Percentiles rank a stretch among this genome's conserved stretches.
These are phyloP conservation scores for Cerceris ruficornis DNA, from an alignment of 2,888 invertebrate species.

Conservation along the genomic window DNA sequence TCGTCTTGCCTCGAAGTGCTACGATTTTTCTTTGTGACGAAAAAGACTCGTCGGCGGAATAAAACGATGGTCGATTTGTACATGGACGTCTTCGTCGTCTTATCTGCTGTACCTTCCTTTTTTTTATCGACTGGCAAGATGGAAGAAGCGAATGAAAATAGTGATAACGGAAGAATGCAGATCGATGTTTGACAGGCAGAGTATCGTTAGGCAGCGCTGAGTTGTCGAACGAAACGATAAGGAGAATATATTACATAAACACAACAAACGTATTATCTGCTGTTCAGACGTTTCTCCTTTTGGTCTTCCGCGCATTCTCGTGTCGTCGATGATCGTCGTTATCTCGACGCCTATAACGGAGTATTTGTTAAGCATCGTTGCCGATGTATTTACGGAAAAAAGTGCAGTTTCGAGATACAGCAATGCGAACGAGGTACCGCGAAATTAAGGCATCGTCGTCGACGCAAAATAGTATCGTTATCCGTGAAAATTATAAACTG, in stretches of 20 bases:
- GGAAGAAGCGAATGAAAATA: neutral
- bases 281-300: neutral
- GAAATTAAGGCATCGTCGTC: too few species aligned
- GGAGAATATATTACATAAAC: constrained; percentile 16
- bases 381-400: neutral
- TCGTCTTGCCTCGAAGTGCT: constrained; percentile 10
- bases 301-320: neutral
- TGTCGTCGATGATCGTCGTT: neutral
- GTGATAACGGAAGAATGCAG: constrained; percentile 21
- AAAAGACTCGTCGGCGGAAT: neutral
- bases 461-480: too few species aligned
- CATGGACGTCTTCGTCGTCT: neutral
- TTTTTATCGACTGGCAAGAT: neutral
- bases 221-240: constrained; percentile 5
- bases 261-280: constrained; percentile 1
- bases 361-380: neutral
- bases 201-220: neutral
- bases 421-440: too few species aligned
- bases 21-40: neutral
- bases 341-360: neutral
- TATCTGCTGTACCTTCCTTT: neutral
- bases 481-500: too few species aligned
- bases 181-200: constrained; percentile 14
- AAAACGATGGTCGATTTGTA: neutral
- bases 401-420: too few species aligned